Evolutionary conservation across 2,888 invertebrate species (phyloP), one percentile per base, ranked within the genome.

Genomic region (Drosophila incognita): DNA sequence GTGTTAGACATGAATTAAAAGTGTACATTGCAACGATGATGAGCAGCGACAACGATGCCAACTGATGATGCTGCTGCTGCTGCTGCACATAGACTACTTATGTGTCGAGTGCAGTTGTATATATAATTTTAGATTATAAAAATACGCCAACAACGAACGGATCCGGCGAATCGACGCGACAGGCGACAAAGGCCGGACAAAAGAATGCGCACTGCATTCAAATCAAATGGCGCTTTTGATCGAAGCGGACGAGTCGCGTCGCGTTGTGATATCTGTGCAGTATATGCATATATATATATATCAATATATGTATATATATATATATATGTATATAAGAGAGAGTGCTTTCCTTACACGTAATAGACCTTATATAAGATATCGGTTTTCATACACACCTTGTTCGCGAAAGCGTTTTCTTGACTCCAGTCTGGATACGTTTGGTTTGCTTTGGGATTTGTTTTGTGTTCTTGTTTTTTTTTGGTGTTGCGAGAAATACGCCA

Each of bases 111-210:
- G 61, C 31, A 36, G 42, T 40, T 66, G 36, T 53, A 58, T 76
- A 82, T 87, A 87, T 87, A 89, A 87, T 87, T 87, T 83, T 87
- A 89, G 87, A 85, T 79, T 83, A 81, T 88, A 87, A 82, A 87
- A 87, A 87, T 84, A 87, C 75, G 84, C 77, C 71, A 72, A 73
- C 69, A 79, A 60, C 70, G 73, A 77, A 66, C 74, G 69, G 52
- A 69, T 61, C 71, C 74, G 46, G 46, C 21, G 83, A 62, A 71
- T 52, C 67, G 56, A 65, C 60, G 57, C 57, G 69, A 51, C 66
- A 52, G 49, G 65, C 82, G 83, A 82, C 78, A 83, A 85, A 76
- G 78, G 74, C 84, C 87, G 79, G 79, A 74, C 82, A 81, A 81
- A 86, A 83, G 83, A 88, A 89, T 87, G 82, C 87, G 69, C 73